These are phyloP conservation scores for Tragelaphus imberbis DNA, from an alignment of 2,113 vertebrate genomes.

Conservation along the genomic window DNA sequence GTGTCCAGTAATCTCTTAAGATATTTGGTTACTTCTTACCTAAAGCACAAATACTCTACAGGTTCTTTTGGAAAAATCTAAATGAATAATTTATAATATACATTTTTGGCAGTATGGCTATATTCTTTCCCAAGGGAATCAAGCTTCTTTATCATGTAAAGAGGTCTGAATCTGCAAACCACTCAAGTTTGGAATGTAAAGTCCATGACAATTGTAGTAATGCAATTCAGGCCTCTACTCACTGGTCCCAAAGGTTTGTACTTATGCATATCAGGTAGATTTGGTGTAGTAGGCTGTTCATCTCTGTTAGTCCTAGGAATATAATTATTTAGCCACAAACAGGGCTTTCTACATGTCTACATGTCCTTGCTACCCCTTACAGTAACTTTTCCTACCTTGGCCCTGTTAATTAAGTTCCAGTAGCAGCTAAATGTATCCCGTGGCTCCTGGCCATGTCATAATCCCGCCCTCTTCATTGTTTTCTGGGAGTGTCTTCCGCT, in stretches of 20 bases:
- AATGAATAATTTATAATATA: background rate
- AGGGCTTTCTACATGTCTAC: background rate
- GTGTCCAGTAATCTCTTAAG: background rate
- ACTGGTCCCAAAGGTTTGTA: background rate
- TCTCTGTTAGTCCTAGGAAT: background rate
- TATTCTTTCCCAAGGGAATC: background rate
- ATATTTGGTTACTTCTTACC: background rate
- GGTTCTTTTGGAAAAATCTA: background rate
- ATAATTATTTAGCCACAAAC: background rate
- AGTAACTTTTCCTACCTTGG: background rate
- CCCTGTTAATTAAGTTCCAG: background rate
- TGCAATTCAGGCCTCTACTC: background rate
- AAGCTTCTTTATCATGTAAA: background rate
- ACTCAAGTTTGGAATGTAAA: background rate
- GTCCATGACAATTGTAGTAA: background rate
- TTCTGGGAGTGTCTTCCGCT: background rate
- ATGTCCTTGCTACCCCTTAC: background rate
- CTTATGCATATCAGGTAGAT: background rate
- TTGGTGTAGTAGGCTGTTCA: background rate
- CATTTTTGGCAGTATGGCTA: background rate
- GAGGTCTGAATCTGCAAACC: background rate
- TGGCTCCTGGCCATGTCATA: background rate
- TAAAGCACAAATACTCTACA: background rate
- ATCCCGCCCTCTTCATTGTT: background rate
- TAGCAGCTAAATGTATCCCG: background rate